Percentiles rank a stretch among this genome's conserved stretches.
These are phyloP conservation scores for Mesocentrotus franciscanus DNA, from an alignment of 53 echinoderm and acorn worm genomes.

Conservation along the genomic window DNA sequence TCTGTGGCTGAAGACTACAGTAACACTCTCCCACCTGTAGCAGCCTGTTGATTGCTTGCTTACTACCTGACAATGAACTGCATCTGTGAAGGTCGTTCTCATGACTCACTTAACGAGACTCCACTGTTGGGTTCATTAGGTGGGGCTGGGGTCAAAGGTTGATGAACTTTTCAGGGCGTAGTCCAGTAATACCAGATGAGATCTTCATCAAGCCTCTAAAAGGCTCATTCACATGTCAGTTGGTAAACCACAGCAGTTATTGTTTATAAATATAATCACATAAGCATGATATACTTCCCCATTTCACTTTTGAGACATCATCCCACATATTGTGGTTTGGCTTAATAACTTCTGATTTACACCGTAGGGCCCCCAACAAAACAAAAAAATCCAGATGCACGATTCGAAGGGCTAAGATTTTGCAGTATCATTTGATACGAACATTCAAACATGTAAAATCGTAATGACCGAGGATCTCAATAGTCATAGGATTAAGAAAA, in stretches of 20 bases:
- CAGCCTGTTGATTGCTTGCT: neutral
- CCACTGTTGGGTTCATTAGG: conserved; percentile 20
- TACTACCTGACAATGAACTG: neutral
- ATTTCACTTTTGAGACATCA: too few relatives aligned
- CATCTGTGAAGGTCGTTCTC: conserved; percentile 41
- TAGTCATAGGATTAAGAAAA: too few relatives aligned
- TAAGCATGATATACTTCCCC: too few relatives aligned
- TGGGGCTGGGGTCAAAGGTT: neutral
- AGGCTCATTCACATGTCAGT: neutral
- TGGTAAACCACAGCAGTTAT: neutral
- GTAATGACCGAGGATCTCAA: too few relatives aligned
- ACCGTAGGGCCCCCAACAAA: neutral
- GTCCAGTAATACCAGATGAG: neutral
- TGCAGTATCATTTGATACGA: too few relatives aligned
- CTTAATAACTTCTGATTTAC: neutral
- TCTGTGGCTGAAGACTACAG: too few relatives aligned
- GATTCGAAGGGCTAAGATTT: too few relatives aligned
- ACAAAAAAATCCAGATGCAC: too few relatives aligned
- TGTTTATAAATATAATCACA: too few relatives aligned
- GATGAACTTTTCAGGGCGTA: neutral
- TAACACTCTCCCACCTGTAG: neutral
- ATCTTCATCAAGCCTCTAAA: conserved; percentile 1
- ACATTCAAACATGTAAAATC: too few relatives aligned
- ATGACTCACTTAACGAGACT: conserved; percentile 57
- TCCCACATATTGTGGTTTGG: too few relatives aligned